Evolutionary conservation across 2,113 vertebrate species (phyloP).

Genomic region (Zapornia atra): DNA sequence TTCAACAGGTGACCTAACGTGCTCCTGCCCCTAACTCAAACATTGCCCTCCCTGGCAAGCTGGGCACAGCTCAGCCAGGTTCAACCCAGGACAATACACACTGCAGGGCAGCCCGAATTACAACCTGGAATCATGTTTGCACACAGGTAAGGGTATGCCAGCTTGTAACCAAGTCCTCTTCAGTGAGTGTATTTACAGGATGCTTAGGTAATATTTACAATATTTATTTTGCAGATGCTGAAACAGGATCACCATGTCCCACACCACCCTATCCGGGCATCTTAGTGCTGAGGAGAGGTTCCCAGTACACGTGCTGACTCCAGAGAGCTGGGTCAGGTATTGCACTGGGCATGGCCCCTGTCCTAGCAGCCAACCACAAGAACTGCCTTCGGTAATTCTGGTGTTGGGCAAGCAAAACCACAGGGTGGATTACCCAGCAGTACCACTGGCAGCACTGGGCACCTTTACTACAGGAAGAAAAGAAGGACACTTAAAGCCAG

Average conservation of each 20-base stretch:
- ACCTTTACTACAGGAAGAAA: background rate
- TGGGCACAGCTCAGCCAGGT: background rate
- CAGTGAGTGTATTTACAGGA: background rate
- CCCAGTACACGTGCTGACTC: background rate
- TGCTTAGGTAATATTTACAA: background rate
- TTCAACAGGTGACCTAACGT: background rate
- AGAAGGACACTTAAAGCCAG: background rate
- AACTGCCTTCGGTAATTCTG: background rate
- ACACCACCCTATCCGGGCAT: accelerated
- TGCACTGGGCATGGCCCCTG: background rate
- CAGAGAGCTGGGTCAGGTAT: background rate
- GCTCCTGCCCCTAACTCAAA: background rate
- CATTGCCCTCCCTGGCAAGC: background rate
- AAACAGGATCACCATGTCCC: background rate
- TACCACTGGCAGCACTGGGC: background rate
- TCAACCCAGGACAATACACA: background rate
- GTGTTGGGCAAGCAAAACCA: background rate
- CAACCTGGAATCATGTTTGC: background rate
- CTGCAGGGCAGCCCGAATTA: background rate
- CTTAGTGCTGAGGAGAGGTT: background rate
- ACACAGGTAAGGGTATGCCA: background rate
- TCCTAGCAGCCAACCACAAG: background rate
- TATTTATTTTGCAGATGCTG: background rate
- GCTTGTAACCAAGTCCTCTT: background rate
- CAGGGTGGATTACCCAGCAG: background rate